Evolutionary conservation across 1,140 invertebrate species (phyloP).

Genomic region (Drosophila cardini): DNA sequence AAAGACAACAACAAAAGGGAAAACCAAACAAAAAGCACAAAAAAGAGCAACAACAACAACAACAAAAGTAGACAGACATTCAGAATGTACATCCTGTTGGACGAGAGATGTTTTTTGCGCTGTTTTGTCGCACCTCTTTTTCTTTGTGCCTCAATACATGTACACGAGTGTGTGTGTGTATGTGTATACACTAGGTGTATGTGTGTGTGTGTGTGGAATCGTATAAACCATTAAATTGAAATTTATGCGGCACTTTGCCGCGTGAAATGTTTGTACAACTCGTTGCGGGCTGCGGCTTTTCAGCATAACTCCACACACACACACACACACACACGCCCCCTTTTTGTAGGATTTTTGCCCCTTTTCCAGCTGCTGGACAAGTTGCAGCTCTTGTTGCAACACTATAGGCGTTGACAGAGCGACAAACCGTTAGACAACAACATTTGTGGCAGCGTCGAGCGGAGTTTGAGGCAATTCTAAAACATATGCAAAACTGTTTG

Average conservation of each 20-base stretch:
- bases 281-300: conserved; percentile 77
- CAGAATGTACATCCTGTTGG: conserved; percentile 61
- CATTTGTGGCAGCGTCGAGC: conserved; percentile 27
- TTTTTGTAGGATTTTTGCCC: background rate
- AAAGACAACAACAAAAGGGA: conserved; percentile 44
- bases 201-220: conserved; percentile 57
- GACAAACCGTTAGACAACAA: conserved; percentile 79
- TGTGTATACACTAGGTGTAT: conserved; percentile 4
- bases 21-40: conserved; percentile 53
- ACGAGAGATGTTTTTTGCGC: conserved; percentile 40
- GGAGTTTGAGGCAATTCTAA: conserved; percentile 42
- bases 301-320: conserved; percentile 39
- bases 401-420: conserved; percentile 75
- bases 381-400: conserved; percentile 25
- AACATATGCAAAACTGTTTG: conserved; percentile 80
- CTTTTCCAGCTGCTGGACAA: background rate
- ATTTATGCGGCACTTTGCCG: conserved; percentile 82
- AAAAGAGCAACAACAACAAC: conserved; percentile 31
- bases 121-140: conserved; percentile 49
- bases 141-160: conserved; percentile 31
- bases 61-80: conserved; percentile 35
- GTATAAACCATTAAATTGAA: conserved; percentile 78
- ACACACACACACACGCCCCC: conserved; percentile 5
- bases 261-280: conserved; percentile 83
- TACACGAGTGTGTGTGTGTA: conserved; percentile 15